phyloP scores from a whole-genome alignment of 2,113 vertebrate genomes.

The Noctilio leporinus region DNA sequence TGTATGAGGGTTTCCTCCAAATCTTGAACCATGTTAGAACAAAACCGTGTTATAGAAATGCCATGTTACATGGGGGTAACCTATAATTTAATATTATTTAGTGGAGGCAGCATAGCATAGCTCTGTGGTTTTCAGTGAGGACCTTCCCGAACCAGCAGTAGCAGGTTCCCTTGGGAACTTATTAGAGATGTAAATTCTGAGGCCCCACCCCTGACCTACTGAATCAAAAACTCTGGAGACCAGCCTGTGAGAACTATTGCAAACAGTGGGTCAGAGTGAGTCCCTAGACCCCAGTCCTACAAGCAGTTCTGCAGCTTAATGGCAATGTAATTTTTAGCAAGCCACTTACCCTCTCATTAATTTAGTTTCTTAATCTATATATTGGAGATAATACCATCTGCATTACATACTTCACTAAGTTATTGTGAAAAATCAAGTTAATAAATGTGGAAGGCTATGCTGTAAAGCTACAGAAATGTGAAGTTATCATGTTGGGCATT shows the following conservation, averaged over 20 bases:
- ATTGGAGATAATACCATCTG: not conserved
- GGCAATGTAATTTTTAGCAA: not conserved
- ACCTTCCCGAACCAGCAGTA: not conserved
- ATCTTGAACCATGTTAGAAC: too few species aligned
- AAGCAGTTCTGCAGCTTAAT: slow-evolving; percentile 5
- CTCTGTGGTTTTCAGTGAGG: not conserved
- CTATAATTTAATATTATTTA: slow-evolving; percentile 5
- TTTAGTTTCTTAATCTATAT: slow-evolving; percentile 24
- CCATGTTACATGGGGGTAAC: too few species aligned
- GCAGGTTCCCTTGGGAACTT: not conserved
- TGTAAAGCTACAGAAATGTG: slow-evolving; percentile 2
- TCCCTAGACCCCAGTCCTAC: not conserved
- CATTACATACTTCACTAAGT: not conserved
- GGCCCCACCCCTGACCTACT: not conserved
- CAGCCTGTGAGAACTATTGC: not conserved
- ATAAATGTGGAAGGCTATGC: not conserved
- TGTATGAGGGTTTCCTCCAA: too few species aligned
- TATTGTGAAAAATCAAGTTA: slow-evolving; percentile 18
- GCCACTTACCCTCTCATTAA: not conserved
- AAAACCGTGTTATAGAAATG: too few species aligned
- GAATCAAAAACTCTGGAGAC: slow-evolving; percentile 9
- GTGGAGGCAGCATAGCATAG: not conserved
- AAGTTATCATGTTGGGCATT: not conserved
- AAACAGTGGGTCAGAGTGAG: not conserved
- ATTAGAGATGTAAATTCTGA: not conserved